These are phyloP conservation scores for Agonopterix arenella DNA, from an alignment of 2,888 invertebrate genomes.

Conservation along the genomic window DNA sequence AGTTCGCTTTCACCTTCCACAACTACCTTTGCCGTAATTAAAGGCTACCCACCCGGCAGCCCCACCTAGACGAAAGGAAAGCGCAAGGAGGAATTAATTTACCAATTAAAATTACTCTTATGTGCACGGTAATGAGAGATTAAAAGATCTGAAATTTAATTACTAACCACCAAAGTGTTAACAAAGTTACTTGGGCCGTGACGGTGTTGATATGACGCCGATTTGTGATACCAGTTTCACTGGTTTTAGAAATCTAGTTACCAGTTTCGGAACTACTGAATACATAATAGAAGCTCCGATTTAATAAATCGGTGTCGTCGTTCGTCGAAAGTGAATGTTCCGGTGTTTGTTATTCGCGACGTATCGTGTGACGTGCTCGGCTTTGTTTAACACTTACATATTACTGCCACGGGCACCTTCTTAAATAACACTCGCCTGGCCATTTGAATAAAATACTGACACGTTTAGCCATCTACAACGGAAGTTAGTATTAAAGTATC, in stretches of 20 bases:
- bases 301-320: conserved; percentile 43
- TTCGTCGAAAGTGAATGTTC: conserved; percentile 69
- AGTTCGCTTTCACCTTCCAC: conserved; percentile 50
- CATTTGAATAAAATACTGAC: background rate
- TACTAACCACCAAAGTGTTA: background rate
- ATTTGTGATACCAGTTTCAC: conserved; percentile 25
- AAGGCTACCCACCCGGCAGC: conserved; percentile 27
- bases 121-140: conserved; percentile 17
- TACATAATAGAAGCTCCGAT: conserved; percentile 29
- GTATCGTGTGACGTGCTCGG: conserved; percentile 46
- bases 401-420: background rate
- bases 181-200: conserved; percentile 1
- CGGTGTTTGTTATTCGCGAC: conserved; percentile 63
- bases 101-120: conserved; percentile 21
- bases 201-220: conserved; percentile 13
- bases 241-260: conserved; percentile 27
- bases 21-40: conserved; percentile 30
- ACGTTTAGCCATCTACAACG: background rate
- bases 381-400: conserved; percentile 32
- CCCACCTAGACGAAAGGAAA: conserved; percentile 25
- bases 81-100: conserved; percentile 24
- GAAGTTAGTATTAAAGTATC: background rate
- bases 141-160: conserved; percentile 11
- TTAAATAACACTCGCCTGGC: background rate
- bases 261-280: conserved; percentile 28